Base-by-base conservation (phyloP, 1,140 invertebrate genomes). In the Gryon sp. region DNA sequence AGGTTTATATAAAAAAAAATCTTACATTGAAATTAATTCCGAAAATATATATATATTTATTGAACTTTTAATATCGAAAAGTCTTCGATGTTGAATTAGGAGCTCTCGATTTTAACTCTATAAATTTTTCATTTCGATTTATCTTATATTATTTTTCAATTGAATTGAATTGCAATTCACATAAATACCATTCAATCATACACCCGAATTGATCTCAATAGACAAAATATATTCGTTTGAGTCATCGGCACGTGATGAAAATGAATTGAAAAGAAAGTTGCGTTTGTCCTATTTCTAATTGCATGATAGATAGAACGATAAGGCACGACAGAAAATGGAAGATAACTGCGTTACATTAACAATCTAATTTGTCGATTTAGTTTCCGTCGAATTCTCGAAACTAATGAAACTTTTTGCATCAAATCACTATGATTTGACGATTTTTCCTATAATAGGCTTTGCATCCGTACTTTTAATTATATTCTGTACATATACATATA, bases 321-420 rank as follows among this genome's bases (percentile, higher is more conserved):
- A n/a, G 16, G 12, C n/a, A 11, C n/a, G 9, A 11, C 18, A 34
- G 14, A 62, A 48, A 62, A 19, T 19, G 41, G 36, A 43, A 30
- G 72, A 77, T 79, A 84, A 81, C 69, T 41, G 62, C 34, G 57
- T 81, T 81, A 66, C 59, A 59, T 76, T 68, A 68, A 15, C 70
- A 36, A 78, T 80, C 69, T 74, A 83, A 84, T 83, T 84, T 80
- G 75, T 41, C 22, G 28, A 76, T 34, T 12, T 4, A 72, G 45
- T 78, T 72, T 40, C 48, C 76, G 28, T 36, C 18, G 46, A 53
- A 55, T 70, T 73, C 46, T 53, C 28, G 11, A n/a, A 19, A 12
- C 40, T 24, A 43, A 38, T 26, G 28, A 73, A 81, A 65, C 26
- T 75, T 62, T 65, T 34, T 24, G 45, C 26, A 20, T 14, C 30